Evolutionary conservation across 2,888 invertebrate species (phyloP).

Genomic region (Aelia acuminata): DNA sequence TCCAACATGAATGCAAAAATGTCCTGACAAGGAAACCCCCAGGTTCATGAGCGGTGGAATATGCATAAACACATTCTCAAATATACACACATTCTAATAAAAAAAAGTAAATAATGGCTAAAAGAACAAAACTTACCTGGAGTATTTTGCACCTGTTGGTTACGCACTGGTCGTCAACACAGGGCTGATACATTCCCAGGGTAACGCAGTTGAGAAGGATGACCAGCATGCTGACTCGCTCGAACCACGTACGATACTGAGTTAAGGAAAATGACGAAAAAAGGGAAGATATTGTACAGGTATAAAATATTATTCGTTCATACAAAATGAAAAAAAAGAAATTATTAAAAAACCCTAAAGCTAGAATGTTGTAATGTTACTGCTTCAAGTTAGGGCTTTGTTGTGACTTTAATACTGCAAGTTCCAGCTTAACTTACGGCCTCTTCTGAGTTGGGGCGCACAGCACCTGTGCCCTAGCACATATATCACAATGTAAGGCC

Average conservation of each 20-base stretch:
- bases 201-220: constrained; percentile 98
- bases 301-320: neutral
- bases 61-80: no score
- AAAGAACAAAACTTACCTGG: constrained; percentile 77
- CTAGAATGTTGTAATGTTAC: neutral
- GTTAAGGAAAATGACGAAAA: constrained; percentile 75
- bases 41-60: no score
- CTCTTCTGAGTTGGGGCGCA: neutral
- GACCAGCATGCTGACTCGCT: constrained; percentile 97
- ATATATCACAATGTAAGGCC: neutral
- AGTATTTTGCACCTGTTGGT: constrained; percentile 91
- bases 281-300: neutral
- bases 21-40: no score
- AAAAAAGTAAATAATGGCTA: neutral
- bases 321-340: neutral
- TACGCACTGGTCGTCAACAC: constrained; percentile 92
- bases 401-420: neutral
- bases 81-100: no score
- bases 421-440: neutral
- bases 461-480: neutral
- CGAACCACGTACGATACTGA: constrained; percentile 87
- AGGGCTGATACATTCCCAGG: constrained; percentile 99
- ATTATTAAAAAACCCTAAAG: neutral
- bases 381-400: neutral
- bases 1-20: no score